A percentile compares a stretch with the other conserved stretches of the same genome.
Evolutionary conservation across 2,113 vertebrate genomes (phyloP).

Genomic region (Mus pahari): DNA sequence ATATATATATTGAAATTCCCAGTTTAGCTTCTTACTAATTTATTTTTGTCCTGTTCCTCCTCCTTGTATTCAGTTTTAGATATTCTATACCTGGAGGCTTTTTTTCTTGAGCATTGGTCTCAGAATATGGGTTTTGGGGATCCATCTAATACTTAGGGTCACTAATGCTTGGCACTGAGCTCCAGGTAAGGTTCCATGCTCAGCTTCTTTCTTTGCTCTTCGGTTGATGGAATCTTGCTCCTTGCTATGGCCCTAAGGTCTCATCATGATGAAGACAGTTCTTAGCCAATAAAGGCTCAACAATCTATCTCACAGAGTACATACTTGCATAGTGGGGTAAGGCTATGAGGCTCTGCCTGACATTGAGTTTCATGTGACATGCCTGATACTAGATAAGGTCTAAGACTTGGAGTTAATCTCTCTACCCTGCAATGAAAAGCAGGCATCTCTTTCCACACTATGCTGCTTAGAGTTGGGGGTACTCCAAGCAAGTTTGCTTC

Average conservation of each 20-base stretch:
- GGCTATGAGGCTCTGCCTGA: not conserved
- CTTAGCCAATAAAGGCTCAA: not conserved
- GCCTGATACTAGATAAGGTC: not conserved
- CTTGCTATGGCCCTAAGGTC: not conserved
- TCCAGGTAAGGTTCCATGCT: not conserved
- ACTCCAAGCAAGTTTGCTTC: not conserved
- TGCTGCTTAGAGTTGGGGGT: not conserved
- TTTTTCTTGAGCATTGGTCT: not conserved
- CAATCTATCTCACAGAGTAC: not conserved
- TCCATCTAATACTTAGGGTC: not conserved
- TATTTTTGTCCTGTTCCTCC: not conserved
- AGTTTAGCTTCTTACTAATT: not conserved
- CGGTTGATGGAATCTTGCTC: not conserved
- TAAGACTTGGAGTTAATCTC: not conserved
- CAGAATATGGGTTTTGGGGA: not conserved
- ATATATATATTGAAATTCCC: not conserved
- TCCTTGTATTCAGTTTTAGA: not conserved
- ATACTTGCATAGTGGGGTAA: not conserved
- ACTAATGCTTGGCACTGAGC: not conserved
- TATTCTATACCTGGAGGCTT: not conserved
- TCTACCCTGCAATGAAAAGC: not conserved
- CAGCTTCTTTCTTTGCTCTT: not conserved
- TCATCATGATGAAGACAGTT: not conserved
- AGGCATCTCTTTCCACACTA: not conserved
- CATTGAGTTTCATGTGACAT: not conserved